These are phyloP conservation scores for Choristoneura fumiferana DNA, from an alignment of 1,140 invertebrate species.

Conservation along the genomic window DNA sequence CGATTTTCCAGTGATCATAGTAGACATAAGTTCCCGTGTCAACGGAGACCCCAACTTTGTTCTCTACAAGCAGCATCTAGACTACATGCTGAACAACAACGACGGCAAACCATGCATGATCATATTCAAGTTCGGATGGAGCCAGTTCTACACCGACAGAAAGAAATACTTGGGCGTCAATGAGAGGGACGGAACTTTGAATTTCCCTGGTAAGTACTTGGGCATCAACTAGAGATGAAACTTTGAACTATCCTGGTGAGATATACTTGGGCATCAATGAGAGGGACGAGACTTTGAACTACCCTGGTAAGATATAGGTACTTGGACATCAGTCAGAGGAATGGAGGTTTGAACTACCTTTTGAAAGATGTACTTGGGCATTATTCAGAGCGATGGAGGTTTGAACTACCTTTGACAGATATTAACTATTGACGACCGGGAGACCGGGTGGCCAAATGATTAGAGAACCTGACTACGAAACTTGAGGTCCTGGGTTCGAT, in stretches of 20 bases:
- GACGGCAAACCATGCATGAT: conserved; percentile 53
- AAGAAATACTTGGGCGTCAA: conserved; percentile 50
- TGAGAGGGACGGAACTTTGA: conserved; percentile 21
- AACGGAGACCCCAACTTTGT: conserved; percentile 59
- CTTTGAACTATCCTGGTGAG: conserved; percentile 47
- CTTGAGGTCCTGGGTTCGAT: no score
- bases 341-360: conserved; percentile 38
- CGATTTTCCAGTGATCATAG: conserved; percentile 53
- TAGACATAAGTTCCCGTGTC: conserved; percentile 49
- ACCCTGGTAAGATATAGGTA: conserved; percentile 52
- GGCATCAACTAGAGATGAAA: no score
- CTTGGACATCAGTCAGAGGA: conserved; percentile 34
- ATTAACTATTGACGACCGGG: no score
- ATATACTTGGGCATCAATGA: conserved; percentile 49
- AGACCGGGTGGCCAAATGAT: no score
- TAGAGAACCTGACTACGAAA: no score
- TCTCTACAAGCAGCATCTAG: conserved; percentile 55
- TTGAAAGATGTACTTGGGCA: conserved; percentile 25
- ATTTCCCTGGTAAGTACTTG: conserved; percentile 54
- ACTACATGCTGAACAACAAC: conserved; percentile 55
- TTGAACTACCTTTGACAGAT: no score
- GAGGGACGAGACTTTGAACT: conserved; percentile 29
- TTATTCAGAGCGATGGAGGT: no score
- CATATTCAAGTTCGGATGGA: conserved; percentile 68
- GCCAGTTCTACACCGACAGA: conserved; percentile 49